phyloP scores from a whole-genome alignment of 2,797 vertebrate species.

The Bovichtus diacanthus region DNA sequence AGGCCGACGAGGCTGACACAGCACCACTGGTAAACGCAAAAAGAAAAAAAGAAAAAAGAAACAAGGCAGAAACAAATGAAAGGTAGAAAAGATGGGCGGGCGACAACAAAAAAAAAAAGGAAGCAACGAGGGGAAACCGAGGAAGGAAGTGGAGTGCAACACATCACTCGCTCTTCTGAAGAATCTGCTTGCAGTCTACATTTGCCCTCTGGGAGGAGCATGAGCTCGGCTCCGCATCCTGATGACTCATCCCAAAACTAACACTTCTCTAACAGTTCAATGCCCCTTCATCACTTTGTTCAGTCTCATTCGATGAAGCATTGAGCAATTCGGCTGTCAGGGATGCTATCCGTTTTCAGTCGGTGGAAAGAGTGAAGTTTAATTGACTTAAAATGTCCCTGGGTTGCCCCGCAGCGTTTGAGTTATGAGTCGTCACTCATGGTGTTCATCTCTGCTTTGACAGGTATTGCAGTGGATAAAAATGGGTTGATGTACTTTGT shows the following conservation, averaged over 20 bases:
- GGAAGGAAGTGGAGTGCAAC: slow-evolving; percentile 37
- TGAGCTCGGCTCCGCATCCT: slow-evolving; percentile 48
- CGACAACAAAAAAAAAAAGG: slow-evolving; percentile 24
- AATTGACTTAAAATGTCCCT: slow-evolving; percentile 74
- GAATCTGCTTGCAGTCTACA: slow-evolving; percentile 49
- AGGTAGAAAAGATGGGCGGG: slow-evolving; percentile 31
- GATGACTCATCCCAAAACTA: slow-evolving; percentile 77
- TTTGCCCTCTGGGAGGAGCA: slow-evolving; percentile 58
- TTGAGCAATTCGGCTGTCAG: slow-evolving; percentile 68
- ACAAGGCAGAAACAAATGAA: slow-evolving; percentile 53
- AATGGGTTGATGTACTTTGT: slow-evolving; percentile 99
- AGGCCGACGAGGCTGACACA: slow-evolving; percentile 58
- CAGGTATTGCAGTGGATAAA: slow-evolving; percentile 97
- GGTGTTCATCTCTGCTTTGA: slow-evolving; percentile 46
- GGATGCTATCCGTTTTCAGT: slow-evolving; percentile 61
- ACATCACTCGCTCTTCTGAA: slow-evolving; percentile 49
- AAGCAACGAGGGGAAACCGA: slow-evolving; percentile 9
- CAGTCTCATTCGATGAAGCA: slow-evolving; percentile 63
- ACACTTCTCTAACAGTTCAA: slow-evolving; percentile 71
- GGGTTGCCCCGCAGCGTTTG: slow-evolving; percentile 35
- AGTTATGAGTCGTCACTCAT: slow-evolving; percentile 66
- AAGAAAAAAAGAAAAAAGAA: slow-evolving; percentile 32
- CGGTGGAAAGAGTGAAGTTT: slow-evolving; percentile 61
- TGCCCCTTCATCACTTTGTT: slow-evolving; percentile 63
- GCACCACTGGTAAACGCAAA: slow-evolving; percentile 45